Evolutionary conservation across 1,140 invertebrate genomes (phyloP).

Genomic region (Anoplophora glabripennis): DNA sequence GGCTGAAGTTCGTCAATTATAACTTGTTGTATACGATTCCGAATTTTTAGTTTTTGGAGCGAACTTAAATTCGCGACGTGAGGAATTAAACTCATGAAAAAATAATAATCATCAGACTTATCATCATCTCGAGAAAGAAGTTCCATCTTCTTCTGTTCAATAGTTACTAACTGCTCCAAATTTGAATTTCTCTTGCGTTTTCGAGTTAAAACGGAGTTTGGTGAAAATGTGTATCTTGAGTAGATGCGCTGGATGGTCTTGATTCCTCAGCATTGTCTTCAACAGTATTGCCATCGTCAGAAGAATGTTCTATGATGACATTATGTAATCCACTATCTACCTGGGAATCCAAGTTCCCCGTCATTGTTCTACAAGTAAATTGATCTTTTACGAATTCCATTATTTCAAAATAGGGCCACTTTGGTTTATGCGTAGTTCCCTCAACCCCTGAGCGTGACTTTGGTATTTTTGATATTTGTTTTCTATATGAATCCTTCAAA

Average conservation of each 20-base stretch:
- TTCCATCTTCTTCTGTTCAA: slow-evolving; percentile 5
- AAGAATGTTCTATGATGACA: too few relatives aligned
- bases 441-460: slow-evolving; percentile 19
- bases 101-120: slow-evolving; percentile 47
- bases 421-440: not conserved
- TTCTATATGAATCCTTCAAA: slow-evolving; percentile 50
- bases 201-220: not conserved
- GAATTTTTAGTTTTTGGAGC: slow-evolving; percentile 50
- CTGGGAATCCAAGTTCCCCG: slow-evolving; percentile 9
- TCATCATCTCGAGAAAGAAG: slow-evolving; percentile 17
- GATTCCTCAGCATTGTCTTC: too few relatives aligned
- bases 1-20: too few relatives aligned
- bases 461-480: too few relatives aligned
- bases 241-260: not conserved
- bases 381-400: slow-evolving; percentile 28
- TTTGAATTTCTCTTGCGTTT: not conserved
- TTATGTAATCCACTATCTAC: not conserved
- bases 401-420: slow-evolving; percentile 23
- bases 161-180: not conserved
- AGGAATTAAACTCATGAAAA: slow-evolving; percentile 51
- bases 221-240: not conserved
- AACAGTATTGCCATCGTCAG: too few relatives aligned
- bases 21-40: slow-evolving; percentile 48
- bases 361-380: slow-evolving; percentile 7
- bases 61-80: slow-evolving; percentile 50